Evolutionary conservation across 2,888 invertebrate species (phyloP), one percentile per base, ranked within the genome.

Genomic region (Girardia tigrina): DNA sequence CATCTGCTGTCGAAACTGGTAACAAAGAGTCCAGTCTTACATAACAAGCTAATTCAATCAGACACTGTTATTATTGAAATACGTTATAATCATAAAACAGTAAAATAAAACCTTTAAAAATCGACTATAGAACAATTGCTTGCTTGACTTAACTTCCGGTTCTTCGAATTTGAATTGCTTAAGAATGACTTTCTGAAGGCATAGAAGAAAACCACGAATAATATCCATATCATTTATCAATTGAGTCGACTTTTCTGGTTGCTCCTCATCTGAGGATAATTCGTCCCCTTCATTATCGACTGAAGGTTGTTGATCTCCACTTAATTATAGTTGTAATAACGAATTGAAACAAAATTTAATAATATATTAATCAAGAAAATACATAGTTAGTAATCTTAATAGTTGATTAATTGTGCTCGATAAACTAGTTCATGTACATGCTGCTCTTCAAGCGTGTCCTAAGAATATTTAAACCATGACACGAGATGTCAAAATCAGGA

Each of bases 101-200:
- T n/a, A n/a, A n/a, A n/a, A n/a, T n/a, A n/a, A n/a, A 26, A 89
- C 91, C 87, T 94, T 93, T 82, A 94, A 90, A 84, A 93, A 94
- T 79, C 92, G 91, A 73, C 93, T 93, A 83, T 94, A 92, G 89
- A 92, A 89, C 56, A 95, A 87, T 82, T 94, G 94, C 80, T 92
- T 90, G 71, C 93, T 93, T 72, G 90, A 90, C 42, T 93, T 87
- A 0, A 94, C 90, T 70, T 91, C 89, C 0, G 92, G 90, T 82
- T 94, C 94, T 85, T 95, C 95, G 82, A 93, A 93, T 79, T 94
- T 92, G 83, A 92, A 93, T 84, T 94, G 94, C 56, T 90, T 87
- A 76, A 91, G 86, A 27, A 95, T 84, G 77, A 91, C 89, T 80
- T 90, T 90, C 0, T 93, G 91, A 73, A 94, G 84, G 27, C 73